These are phyloP conservation scores for Chelonus insularis DNA, from an alignment of 1,140 invertebrate species.

Conservation along the genomic window DNA sequence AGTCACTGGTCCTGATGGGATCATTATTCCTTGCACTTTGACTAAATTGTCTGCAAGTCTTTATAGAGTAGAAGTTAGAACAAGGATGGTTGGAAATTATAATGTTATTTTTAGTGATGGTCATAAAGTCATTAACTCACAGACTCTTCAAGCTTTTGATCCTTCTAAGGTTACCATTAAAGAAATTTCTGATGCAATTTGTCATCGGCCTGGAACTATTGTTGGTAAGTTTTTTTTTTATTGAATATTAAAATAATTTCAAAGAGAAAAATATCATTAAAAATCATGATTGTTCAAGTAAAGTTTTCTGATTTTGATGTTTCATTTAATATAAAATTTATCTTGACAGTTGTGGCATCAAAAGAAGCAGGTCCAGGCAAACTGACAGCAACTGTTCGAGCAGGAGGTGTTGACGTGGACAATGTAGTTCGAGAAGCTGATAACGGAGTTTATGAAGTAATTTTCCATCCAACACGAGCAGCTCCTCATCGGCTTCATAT, in stretches of 20 bases:
- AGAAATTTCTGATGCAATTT: slow-evolving; percentile 77
- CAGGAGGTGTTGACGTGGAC: slow-evolving; percentile 78
- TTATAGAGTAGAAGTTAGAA: slow-evolving; percentile 63
- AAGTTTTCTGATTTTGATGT: too few species aligned
- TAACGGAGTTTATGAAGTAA: slow-evolving; percentile 75
- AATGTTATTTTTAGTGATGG: slow-evolving; percentile 63
- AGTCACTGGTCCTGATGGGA: slow-evolving; percentile 63
- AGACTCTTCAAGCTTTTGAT: slow-evolving; percentile 84
- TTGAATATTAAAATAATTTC: slow-evolving; percentile 16
- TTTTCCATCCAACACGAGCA: slow-evolving; percentile 81
- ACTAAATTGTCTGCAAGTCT: slow-evolving; percentile 59
- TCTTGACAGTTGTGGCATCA: slow-evolving; percentile 65
- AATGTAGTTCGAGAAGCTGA: slow-evolving; percentile 76
- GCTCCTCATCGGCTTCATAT: slow-evolving; percentile 77
- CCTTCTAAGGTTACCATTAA: slow-evolving; percentile 77
- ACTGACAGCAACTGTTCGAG: slow-evolving; percentile 75
- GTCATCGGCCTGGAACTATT: slow-evolving; percentile 80
- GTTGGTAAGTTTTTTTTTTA: slow-evolving; percentile 61
- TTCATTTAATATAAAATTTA: too few species aligned
- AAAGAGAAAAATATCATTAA: too few species aligned
- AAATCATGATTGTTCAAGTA: too few species aligned
- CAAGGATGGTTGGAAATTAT: slow-evolving; percentile 67
- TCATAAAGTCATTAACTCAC: slow-evolving; percentile 63
- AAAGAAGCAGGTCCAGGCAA: slow-evolving; percentile 81
- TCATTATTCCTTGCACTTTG: slow-evolving; percentile 60